Conservation (phyloP, 1,140 invertebrate genomes). For the Drosophila nannoptera region DNA sequence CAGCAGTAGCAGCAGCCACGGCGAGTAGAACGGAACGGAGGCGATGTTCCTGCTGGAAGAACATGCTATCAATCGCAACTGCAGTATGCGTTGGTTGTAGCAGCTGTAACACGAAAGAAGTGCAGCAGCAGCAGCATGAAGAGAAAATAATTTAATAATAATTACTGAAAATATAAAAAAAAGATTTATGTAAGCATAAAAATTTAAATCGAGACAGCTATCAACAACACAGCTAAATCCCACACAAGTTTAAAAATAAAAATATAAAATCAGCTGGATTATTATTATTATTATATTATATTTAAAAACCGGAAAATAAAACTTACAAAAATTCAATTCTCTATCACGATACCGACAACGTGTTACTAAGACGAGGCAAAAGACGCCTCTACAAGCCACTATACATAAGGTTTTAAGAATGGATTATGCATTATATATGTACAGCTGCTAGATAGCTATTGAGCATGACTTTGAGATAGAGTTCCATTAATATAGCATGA, state of each 20-base stretch:
- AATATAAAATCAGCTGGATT: slow-evolving; percentile 77
- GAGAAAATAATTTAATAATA: slow-evolving; percentile 75
- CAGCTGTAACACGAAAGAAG: slow-evolving; percentile 38
- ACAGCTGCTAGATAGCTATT: no score
- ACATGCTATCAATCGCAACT: slow-evolving; percentile 18
- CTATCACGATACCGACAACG: slow-evolving; percentile 22
- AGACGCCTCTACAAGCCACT: no score
- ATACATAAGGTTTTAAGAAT: no score
- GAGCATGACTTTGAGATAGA: no score
- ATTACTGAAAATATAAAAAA: slow-evolving; percentile 61
- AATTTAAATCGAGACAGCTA: slow-evolving; percentile 75
- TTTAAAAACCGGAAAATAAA: slow-evolving; percentile 77
- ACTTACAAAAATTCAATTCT: slow-evolving; percentile 73
- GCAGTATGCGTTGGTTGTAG: slow-evolving; percentile 24
- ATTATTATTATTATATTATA: slow-evolving; percentile 78
- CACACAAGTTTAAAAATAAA: slow-evolving; percentile 76
- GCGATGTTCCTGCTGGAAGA: slow-evolving; percentile 40
- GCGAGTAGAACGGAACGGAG: slow-evolving; percentile 39
- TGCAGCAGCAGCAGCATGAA: slow-evolving; percentile 59
- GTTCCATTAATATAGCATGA: no score
- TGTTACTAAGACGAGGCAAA: no score
- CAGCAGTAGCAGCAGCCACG: slow-evolving; percentile 28
- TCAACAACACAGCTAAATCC: slow-evolving; percentile 68
- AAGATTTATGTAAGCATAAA: slow-evolving; percentile 73
- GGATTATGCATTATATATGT: no score